Evolutionary conservation across 2,113 vertebrate genomes (phyloP), one percentile per base, ranked within the genome.

Genomic region (Macrotis lagotis): DNA sequence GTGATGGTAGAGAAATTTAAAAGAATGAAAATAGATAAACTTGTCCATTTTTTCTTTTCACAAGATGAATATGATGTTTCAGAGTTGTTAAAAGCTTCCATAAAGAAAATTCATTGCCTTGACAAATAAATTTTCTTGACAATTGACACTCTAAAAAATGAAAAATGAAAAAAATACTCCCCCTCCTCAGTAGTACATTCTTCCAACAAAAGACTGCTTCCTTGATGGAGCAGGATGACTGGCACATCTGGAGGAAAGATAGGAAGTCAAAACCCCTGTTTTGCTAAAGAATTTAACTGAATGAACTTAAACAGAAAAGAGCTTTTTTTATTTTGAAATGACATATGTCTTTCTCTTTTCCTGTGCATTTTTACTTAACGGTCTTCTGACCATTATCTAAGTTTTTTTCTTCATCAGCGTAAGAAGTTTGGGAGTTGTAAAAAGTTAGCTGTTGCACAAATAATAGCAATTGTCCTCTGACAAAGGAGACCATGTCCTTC

Each of bases 241-340:
- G 59, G 94, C 50, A 91, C 31, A n/a, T 50, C 55, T 66, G 55
- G 28, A 55, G 88, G 53, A 49, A n/a, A 51, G 59, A 59, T 37
- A 93, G 93, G 48, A 74, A 51, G 51, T 91, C 88, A 91, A n/a
- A 96, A 92, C 50, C 89, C n/a, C 31, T 90, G n/a, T 94, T 95
- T 90, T 48, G 49, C 93, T 93, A 90, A 96, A 92, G 51, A 94
- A 53, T 14, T 95, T 66, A 93, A 83, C 14, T 48, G 90, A 96
- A 90, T 66, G 28, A 96, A 95, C 93, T 3, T 7, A 94, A 94
- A 88, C 22, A 37, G 51, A 26, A 48, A 52, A 51, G 92, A 92
- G 89, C 88, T 95, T 88, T 24, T 50, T 26, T 53, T 94, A 28
- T 92, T 95, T 95, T 51, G 44, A 88, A 94, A 83, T n/a, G 31